Evolutionary conservation across 2,113 vertebrate species (phyloP).

Genomic region (Mastomys natalensis): DNA sequence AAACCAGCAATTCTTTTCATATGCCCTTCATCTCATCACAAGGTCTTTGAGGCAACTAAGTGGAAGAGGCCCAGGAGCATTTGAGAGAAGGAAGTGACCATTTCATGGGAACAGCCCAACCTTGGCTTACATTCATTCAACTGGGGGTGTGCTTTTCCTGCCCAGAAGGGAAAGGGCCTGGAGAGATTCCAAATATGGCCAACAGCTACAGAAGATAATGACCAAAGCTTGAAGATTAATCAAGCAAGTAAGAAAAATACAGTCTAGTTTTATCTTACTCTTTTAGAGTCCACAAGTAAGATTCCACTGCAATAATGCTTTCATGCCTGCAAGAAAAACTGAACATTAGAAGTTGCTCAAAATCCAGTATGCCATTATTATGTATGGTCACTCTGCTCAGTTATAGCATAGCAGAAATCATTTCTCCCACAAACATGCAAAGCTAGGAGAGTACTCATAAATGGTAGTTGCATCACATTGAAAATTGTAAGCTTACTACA

Average conservation of each 20-base stretch:
- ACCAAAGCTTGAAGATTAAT: neutral
- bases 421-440: neutral
- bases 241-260: neutral
- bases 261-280: neutral
- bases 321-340: neutral
- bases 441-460: neutral
- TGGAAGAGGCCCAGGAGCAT: neutral
- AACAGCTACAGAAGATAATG: neutral
- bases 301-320: neutral
- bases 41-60: neutral
- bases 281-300: neutral
- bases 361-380: neutral
- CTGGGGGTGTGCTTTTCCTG: neutral
- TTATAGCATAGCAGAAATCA: neutral
- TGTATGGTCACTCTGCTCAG: neutral
- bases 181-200: neutral
- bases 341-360: conserved; percentile 1
- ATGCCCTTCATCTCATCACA: neutral
- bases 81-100: neutral
- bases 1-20: neutral
- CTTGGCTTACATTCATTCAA: conserved; percentile 23
- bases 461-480: neutral
- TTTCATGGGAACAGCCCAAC: neutral
- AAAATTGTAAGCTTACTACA: conserved; percentile 17
- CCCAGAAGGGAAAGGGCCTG: neutral